Evolutionary conservation across 2,797 vertebrate genomes (phyloP), one percentile per base, ranked within the genome.

Genomic region (Micropoecilia bifurca): DNA sequence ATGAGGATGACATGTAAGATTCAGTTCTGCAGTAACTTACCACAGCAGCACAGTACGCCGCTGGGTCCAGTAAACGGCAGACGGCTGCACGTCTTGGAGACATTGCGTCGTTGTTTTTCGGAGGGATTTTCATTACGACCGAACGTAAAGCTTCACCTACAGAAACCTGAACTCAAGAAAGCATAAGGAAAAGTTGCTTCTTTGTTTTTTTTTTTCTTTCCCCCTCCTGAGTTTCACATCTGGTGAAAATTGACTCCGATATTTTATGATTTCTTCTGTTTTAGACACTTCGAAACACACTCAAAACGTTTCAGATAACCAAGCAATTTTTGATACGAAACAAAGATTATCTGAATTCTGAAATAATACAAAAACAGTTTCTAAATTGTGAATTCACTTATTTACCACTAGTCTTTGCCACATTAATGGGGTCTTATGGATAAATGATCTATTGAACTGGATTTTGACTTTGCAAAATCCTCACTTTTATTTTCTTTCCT

Each of bases 61-160:
- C 20, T 36, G 86, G 73, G 82, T 71, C 74, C 81, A 76, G 46
- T 78, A 81, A 87, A 83, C 16, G 36, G 41, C 71, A 72, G 76
- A 73, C 43, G 4, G 74, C 53, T 74, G 82, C 75, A 81, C 68
- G 75, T 74, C 77, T 72, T 39, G 53, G 13, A 75, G 30, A 76
- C 47, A 78, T 39, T 77, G 73, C 28, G 20, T 74, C 39, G 30
- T 72, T 6, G 47, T 75, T 45, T 22, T 72, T 7, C 68, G 10
- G 73, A 50, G 48, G 18, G 25, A 80, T 46, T 79, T 57, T 46
- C 73, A 45, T 20, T 55, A 25, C n/a, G 46, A 73, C 57, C 55
- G 61, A 71, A 46, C 66, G 80, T 39, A 81, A 79, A 77, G 80
- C 80, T 82, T 84, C 83, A 81, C 76, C 82, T 86, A 76, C 76